Percentiles rank a stretch among this genome's conserved stretches.
Conservation (phyloP, 2,888 invertebrate species). For the Callyntrura sp. region DNA sequence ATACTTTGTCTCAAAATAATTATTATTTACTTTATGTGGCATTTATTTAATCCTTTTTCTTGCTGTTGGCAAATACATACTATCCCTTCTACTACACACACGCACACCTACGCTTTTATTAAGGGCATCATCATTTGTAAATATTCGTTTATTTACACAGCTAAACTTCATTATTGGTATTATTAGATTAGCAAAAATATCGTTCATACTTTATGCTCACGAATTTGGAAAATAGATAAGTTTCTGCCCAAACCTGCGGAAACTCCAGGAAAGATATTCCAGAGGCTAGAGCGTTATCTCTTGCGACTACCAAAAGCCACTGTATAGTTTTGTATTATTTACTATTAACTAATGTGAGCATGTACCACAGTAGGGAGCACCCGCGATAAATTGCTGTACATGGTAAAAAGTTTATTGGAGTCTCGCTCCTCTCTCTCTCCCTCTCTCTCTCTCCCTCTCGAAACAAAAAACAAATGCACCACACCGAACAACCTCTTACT, state of each 20-base stretch:
- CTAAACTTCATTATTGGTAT: neutral
- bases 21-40: neutral
- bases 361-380: neutral
- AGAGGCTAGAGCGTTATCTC: constrained; percentile 32
- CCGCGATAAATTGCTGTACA: too few relatives aligned
- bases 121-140: neutral
- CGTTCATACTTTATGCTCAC: constrained; percentile 57
- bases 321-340: neutral
- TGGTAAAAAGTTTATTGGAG: neutral
- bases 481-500: neutral
- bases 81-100: neutral
- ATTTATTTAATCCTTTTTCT: neutral
- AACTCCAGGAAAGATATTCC: constrained; percentile 82
- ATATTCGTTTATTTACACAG: too few relatives aligned
- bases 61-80: neutral
- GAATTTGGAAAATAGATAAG: constrained; percentile 75
- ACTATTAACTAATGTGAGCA: neutral
- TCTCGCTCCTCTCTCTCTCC: too few relatives aligned
- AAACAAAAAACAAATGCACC: too few relatives aligned
- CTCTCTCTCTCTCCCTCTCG: too few relatives aligned
- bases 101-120: neutral
- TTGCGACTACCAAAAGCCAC: constrained; percentile 32
- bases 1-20: neutral
- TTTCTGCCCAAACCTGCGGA: constrained; percentile 76
- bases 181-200: constrained; percentile 46